A percentile compares a stretch with the other conserved stretches of the same genome.
phyloP scores from a whole-genome alignment of 1,140 invertebrate genomes.

The Calosoma granatense region DNA sequence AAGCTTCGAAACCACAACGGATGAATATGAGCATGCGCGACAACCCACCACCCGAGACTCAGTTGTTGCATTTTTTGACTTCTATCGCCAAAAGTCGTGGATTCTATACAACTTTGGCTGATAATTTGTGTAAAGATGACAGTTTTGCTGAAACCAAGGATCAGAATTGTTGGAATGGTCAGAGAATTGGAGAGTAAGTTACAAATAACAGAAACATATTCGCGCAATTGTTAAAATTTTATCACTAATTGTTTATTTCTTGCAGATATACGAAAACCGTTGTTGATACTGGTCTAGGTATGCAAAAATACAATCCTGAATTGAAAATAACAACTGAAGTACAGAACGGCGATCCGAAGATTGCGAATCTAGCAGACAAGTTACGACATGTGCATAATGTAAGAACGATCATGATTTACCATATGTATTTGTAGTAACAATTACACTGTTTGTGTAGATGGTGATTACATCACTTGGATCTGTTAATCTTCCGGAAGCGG shows the following conservation, averaged over 20 bases:
- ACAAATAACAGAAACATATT: neutral
- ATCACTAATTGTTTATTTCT: neutral
- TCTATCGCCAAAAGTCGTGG: constrained; percentile 54
- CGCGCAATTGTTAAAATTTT: constrained; percentile 1
- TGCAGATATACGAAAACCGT: constrained; percentile 53
- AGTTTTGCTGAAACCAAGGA: constrained; percentile 46
- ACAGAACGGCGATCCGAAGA: constrained; percentile 40
- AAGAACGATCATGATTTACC: too few relatives aligned
- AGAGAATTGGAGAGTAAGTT: constrained; percentile 66
- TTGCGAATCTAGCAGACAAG: constrained; percentile 50
- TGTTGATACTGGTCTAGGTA: constrained; percentile 45
- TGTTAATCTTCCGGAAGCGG: constrained; percentile 21
- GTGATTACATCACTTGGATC: constrained; percentile 27
- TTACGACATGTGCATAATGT: constrained; percentile 54
- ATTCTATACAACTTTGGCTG: constrained; percentile 58
- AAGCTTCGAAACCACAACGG: neutral
- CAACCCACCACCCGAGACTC: constrained; percentile 34
- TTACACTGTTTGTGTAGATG: constrained; percentile 26
- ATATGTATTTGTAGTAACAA: constrained; percentile 10
- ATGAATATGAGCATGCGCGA: neutral
- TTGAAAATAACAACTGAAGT: constrained; percentile 38
- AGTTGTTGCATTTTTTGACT: constrained; percentile 53
- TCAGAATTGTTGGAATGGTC: constrained; percentile 65
- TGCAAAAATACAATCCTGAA: constrained; percentile 59
- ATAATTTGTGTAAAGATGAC: constrained; percentile 52